Percentiles rank a stretch among this genome's conserved stretches.
These are phyloP conservation scores for Theristicus caerulescens DNA, from an alignment of 2,113 vertebrate genomes.

Conservation along the genomic window DNA sequence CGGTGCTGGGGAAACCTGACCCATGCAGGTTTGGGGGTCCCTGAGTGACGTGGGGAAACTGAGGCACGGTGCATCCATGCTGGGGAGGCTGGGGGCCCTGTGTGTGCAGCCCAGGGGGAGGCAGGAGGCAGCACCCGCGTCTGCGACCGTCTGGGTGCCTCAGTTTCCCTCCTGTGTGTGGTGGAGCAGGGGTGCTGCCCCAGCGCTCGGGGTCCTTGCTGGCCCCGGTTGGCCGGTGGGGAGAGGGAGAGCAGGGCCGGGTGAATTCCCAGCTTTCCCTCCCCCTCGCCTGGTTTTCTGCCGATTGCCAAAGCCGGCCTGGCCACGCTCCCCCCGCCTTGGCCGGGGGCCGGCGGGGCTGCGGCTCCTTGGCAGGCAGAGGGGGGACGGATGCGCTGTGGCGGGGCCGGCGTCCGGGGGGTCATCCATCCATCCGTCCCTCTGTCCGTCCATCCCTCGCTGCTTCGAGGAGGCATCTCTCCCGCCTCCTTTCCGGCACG, in stretches of 20 bases:
- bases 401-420: not conserved
- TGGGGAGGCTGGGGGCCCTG: accelerated
- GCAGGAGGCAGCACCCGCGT: not conserved
- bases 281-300: not conserved
- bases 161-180: not conserved
- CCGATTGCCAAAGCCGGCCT: not conserved
- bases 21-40: not conserved
- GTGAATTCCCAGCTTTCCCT: not conserved
- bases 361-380: not conserved
- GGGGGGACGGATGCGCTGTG: not conserved
- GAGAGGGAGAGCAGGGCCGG: not conserved
- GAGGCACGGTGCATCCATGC: not conserved
- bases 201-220: not conserved
- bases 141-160: not conserved
- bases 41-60: not conserved
- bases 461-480: not conserved
- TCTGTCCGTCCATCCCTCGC: not conserved
- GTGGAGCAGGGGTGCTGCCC: not conserved
- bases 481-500: accelerated
- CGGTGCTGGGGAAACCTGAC: not conserved
- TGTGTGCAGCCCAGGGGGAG: not conserved
- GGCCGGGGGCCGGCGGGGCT: not conserved
- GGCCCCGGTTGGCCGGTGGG: no score
- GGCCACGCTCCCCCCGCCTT: not conserved
- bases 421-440: not conserved